Percentiles rank a stretch among this genome's conserved stretches.
Evolutionary conservation across 2,888 invertebrate species (phyloP).

Genomic region (Euspilapteryx auroguttella): DNA sequence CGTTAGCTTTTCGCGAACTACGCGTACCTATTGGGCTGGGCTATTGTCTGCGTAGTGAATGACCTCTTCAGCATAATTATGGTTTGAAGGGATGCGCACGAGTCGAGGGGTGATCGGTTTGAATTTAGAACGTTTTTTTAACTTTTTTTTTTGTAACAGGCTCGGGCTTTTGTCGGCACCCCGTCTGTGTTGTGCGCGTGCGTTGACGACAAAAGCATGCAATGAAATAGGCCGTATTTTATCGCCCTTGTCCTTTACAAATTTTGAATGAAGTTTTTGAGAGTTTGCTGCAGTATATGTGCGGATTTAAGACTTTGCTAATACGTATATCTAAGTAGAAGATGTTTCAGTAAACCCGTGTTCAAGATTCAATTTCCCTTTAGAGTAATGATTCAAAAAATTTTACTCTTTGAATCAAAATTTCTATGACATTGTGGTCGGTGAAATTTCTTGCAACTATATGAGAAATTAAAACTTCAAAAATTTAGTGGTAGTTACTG

Average conservation of each 20-base stretch:
- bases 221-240: constrained; percentile 56
- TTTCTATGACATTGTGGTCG: too few relatives aligned
- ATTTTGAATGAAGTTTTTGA: constrained; percentile 33
- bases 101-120: constrained; percentile 55
- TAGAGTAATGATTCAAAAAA: too few relatives aligned
- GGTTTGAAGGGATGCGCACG: constrained; percentile 51
- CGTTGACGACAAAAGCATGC: constrained; percentile 58
- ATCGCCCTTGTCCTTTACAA: constrained; percentile 45
- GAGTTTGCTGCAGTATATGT: constrained; percentile 14
- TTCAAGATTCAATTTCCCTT: too few relatives aligned
- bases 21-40: constrained; percentile 26
- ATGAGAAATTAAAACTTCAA: too few relatives aligned
- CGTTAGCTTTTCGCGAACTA: too few relatives aligned
- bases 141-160: constrained; percentile 19
- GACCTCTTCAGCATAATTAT: constrained; percentile 59
- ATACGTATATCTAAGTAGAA: too few relatives aligned
- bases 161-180: constrained; percentile 53
- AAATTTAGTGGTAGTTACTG: too few relatives aligned
- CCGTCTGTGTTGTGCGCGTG: constrained; percentile 49
- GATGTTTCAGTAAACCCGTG: too few relatives aligned
- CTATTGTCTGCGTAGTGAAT: constrained; percentile 59
- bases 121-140: constrained; percentile 54
- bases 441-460: too few relatives aligned
- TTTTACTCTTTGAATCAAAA: too few relatives aligned
- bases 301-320: too few relatives aligned